Evolutionary conservation across 2,888 invertebrate genomes (phyloP).

Genomic region (Antitype chi): DNA sequence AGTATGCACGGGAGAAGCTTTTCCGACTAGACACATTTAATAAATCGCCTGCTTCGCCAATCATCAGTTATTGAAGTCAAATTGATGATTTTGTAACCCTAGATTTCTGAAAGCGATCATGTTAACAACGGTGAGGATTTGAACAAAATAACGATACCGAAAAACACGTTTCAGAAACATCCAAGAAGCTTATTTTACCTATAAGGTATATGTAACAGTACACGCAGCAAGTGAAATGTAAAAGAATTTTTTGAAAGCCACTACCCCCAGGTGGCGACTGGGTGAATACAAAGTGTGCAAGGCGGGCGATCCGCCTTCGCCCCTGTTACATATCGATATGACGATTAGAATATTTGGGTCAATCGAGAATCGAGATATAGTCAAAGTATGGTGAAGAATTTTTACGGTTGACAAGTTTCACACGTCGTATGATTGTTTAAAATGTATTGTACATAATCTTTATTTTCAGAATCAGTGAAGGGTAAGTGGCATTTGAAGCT

Average conservation of each 20-base stretch:
- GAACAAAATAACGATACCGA: background rate
- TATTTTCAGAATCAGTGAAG: background rate
- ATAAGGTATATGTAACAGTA: slow-evolving; percentile 66
- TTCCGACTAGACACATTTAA: background rate
- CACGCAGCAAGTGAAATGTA: slow-evolving; percentile 76
- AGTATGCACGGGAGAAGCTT: background rate
- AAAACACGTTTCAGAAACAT: background rate
- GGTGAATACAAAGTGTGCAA: slow-evolving; percentile 88
- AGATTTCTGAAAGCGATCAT: too few relatives aligned
- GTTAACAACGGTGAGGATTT: background rate
- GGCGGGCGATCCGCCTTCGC: slow-evolving; percentile 77
- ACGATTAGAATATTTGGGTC: slow-evolving; percentile 38
- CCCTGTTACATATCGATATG: slow-evolving; percentile 75
- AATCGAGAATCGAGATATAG: slow-evolving; percentile 5
- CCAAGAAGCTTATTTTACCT: slow-evolving; percentile 41
- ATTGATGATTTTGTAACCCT: background rate
- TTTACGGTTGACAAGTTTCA: background rate
- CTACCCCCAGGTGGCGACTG: slow-evolving; percentile 85
- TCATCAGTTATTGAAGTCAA: background rate
- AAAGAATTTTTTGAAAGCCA: slow-evolving; percentile 82
- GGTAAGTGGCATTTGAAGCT: background rate
- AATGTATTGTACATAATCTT: background rate
- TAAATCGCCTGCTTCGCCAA: background rate
- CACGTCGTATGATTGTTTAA: background rate
- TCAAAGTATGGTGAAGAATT: background rate